Evolutionary conservation across 2,113 vertebrate genomes (phyloP), one percentile per base, ranked within the genome.

Genomic region (Hirundichthys speculiger): DNA sequence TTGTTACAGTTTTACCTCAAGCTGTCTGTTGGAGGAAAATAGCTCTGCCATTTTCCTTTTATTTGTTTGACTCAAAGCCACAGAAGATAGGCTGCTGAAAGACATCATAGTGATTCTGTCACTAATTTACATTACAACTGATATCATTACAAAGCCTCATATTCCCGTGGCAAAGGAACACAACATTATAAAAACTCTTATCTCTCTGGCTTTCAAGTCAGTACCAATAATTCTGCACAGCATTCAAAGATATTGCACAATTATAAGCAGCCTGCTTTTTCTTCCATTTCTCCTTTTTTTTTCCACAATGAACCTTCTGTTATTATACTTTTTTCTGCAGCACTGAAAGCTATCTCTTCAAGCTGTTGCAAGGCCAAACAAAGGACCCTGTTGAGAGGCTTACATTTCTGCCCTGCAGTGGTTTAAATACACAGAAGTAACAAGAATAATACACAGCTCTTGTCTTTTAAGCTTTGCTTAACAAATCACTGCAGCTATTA

Each of bases 401-500:
- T 69, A 77, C 58, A 62, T 82, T 67, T 82, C 73, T 64, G 18
- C 58, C 79, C 68, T 0, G 22, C 10, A n/a, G 77, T 58, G 52
- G 62, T 61, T 65, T 53, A 21, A 64, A 83, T 57, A 73, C 43
- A 80, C 51, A 70, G 53, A 77, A 56, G 55, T 71, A 55, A 74
- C 2, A 82, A 10, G 30, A 34, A 78, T 64, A 76, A 78, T 58
- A 77, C 21, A 67, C 59, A 71, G 30, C 15, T 38, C 49, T 46
- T 10, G 5, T 24, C 57, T 40, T 79, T 60, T 46, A 53, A 50
- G 48, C 25, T 65, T 54, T 63, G 71, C 22, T 73, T 72, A 65
- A 73, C 30, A 34, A 85, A 88, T 86, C 73, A 27, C 53, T 12
- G 42, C 27, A 61, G 42, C 54, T 40, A 73, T 79, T 54, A 42